These are phyloP conservation scores for Porites evermanni DNA, from an alignment of 92 coral and sea anemone species.

Conservation along the genomic window DNA sequence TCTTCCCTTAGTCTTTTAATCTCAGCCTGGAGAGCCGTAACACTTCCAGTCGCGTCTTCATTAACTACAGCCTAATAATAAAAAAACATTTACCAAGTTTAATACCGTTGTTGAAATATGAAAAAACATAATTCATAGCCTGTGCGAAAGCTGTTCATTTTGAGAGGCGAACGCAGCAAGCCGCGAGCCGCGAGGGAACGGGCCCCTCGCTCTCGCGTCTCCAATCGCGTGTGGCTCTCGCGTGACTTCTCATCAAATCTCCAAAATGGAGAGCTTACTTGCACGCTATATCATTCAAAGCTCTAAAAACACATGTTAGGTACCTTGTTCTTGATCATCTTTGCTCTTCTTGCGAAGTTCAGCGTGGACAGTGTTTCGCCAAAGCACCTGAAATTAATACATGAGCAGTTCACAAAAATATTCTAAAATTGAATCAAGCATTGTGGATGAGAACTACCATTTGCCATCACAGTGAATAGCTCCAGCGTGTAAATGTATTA, in stretches of 20 bases:
- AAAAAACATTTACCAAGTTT: not conserved
- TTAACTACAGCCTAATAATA: conserved; percentile 86
- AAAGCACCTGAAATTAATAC: conserved; percentile 79
- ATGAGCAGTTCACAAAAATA: not conserved
- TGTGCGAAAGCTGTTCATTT: no score
- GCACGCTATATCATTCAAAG: not conserved
- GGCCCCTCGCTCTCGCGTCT: no score
- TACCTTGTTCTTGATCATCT: conserved; percentile 98
- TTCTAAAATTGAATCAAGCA: no score
- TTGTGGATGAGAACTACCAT: no score
- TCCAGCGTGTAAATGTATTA: no score
- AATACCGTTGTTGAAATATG: no score
- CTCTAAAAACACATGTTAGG: not conserved
- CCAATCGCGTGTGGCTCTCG: no score
- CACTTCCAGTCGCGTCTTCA: conserved; percentile 95
- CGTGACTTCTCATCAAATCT: no score
- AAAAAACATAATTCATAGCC: not conserved
- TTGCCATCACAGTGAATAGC: no score
- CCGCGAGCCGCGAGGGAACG: no score
- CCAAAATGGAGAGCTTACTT: not conserved
- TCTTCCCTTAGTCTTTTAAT: conserved; percentile 84
- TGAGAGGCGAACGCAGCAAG: no score
- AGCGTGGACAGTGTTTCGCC: conserved; percentile 97
- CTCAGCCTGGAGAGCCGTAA: conserved; percentile 95
- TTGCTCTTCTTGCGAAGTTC: conserved; percentile 97